Percentiles rank a stretch among this genome's conserved stretches.
These are phyloP conservation scores for Pomatostomus ruficeps DNA, from an alignment of 2,113 vertebrate genomes.

Conservation along the genomic window DNA sequence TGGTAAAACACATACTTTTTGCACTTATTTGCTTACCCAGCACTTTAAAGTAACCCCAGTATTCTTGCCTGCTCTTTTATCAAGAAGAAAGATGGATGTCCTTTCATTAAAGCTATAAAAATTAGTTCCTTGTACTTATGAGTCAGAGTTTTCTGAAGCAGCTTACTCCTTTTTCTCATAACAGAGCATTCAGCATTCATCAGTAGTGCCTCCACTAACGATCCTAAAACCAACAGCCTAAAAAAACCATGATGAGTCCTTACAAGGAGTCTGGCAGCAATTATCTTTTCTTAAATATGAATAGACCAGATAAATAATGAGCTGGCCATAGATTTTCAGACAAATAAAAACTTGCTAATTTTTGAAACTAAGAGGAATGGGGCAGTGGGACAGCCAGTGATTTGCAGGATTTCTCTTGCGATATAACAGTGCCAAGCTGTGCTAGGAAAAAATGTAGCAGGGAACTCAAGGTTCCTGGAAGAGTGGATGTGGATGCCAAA, in stretches of 20 bases:
- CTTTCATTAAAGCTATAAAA: background rate
- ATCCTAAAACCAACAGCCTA: background rate
- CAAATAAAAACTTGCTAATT: background rate
- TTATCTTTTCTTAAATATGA: background rate
- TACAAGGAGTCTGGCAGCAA: background rate
- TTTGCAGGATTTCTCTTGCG: background rate
- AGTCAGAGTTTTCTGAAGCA: conserved; percentile 18
- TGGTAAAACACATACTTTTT: background rate
- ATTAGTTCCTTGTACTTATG: background rate
- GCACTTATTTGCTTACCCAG: background rate
- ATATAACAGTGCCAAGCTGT: background rate
- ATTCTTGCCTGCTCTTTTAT: background rate
- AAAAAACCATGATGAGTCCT: background rate
- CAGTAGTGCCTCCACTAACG: background rate
- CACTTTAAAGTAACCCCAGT: background rate
- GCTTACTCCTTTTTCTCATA: background rate
- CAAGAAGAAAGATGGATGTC: background rate
- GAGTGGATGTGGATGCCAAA: background rate
- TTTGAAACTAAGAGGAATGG: background rate
- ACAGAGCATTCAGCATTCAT: background rate
- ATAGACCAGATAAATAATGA: background rate
- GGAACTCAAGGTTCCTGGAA: background rate
- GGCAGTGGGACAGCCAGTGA: background rate
- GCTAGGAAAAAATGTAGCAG: background rate
- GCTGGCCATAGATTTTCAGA: background rate